Conservation (phyloP, 2,888 invertebrate species). For the Oasisia sp. region DNA sequence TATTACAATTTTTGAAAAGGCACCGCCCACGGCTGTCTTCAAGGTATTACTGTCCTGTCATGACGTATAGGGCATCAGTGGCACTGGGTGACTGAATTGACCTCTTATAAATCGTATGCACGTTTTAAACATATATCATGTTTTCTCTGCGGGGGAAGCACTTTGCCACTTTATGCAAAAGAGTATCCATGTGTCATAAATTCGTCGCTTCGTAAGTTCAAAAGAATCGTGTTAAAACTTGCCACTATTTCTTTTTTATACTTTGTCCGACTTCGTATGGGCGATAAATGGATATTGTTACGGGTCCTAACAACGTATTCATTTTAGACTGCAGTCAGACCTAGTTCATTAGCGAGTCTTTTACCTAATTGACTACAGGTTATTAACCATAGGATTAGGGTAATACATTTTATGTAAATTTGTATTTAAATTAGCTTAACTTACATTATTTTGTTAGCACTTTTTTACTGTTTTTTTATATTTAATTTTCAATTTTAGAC, state of each 20-base stretch:
- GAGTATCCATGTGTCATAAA: background rate
- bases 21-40: background rate
- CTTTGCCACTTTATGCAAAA: background rate
- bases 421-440: no score
- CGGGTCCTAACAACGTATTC: background rate
- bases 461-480: no score
- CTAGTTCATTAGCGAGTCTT: no score
- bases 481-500: no score
- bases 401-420: no score
- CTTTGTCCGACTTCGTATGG: background rate
- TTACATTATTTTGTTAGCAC: no score
- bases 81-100: background rate
- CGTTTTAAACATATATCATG: background rate
- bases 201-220: slow-evolving; percentile 1
- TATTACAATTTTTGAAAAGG: no score
- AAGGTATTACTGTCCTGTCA: background rate
- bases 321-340: no score
- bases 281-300: background rate
- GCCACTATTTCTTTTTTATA: background rate
- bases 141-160: slow-evolving; percentile 4
- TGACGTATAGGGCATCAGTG: background rate
- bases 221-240: background rate
- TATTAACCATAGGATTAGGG: no score
- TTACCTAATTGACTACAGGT: no score
- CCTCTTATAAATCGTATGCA: background rate